Evolutionary conservation across 2,888 invertebrate species (phyloP).

Genomic region (Choreutis nemorana): DNA sequence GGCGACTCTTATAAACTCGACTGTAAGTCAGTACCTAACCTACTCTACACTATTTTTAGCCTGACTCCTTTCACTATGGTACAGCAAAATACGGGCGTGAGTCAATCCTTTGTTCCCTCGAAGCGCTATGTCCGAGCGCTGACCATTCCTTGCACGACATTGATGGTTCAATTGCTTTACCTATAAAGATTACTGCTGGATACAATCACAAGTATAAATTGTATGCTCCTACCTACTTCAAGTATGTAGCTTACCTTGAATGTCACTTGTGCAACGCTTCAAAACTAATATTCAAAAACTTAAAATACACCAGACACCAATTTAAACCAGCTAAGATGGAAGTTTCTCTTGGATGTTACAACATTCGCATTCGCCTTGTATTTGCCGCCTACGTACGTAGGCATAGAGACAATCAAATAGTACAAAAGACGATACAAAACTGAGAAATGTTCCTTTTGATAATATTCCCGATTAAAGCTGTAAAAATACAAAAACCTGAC

Average conservation of each 20-base stretch:
- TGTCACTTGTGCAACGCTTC: slow-evolving; percentile 40
- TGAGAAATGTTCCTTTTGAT: too few species aligned
- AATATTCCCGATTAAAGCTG: too few species aligned
- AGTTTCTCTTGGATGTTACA: slow-evolving; percentile 25
- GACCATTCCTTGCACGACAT: too few species aligned
- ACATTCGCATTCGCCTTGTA: too few species aligned
- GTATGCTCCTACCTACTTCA: slow-evolving; percentile 18
- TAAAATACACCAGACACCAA: slow-evolving; percentile 32
- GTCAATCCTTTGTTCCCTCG: slow-evolving; percentile 53
- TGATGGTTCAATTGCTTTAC: too few species aligned
- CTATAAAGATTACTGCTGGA: too few species aligned
- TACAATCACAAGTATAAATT: slow-evolving; percentile 1
- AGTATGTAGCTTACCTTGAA: slow-evolving; percentile 53
- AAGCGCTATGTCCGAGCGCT: slow-evolving; percentile 29
- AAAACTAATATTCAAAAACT: slow-evolving; percentile 35
- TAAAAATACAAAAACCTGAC: too few species aligned
- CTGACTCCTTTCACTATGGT: slow-evolving; percentile 46
- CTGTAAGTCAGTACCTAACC: too few species aligned
- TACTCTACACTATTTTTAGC: slow-evolving; percentile 49
- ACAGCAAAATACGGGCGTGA: slow-evolving; percentile 45
- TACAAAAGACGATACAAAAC: too few species aligned
- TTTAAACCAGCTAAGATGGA: slow-evolving; percentile 31
- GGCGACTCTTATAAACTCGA: too few species aligned
- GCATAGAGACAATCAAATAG: too few species aligned
- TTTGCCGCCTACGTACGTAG: slow-evolving; percentile 21